Percentiles rank a stretch among this genome's conserved stretches.
phyloP scores from a whole-genome alignment of 2,888 invertebrate genomes.

The Nasonia oneida region DNA sequence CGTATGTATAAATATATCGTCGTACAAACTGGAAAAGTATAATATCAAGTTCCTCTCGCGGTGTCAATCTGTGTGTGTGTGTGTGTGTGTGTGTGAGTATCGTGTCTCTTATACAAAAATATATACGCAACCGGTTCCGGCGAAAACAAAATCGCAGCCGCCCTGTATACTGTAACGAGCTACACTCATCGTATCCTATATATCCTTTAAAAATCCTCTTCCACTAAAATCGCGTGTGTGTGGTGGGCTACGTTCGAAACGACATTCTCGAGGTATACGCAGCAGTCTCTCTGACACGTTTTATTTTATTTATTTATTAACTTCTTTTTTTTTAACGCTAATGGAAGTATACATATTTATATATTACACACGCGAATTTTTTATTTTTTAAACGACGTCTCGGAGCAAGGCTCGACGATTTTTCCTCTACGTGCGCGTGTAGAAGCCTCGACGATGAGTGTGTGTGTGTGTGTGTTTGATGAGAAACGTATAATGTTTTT shows the following conservation, averaged over 20 bases:
- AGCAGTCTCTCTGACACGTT: constrained; percentile 46
- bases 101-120: constrained; percentile 57
- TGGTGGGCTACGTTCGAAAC: constrained; percentile 72
- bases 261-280: constrained; percentile 51
- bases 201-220: neutral
- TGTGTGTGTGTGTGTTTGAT: neutral
- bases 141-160: constrained; percentile 59
- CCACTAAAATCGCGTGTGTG: neutral
- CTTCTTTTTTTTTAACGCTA: constrained; percentile 46
- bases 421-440: constrained; percentile 30
- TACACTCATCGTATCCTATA: constrained; percentile 15
- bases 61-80: neutral
- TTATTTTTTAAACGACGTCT: constrained; percentile 52
- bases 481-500: neutral
- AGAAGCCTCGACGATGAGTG: constrained; percentile 9
- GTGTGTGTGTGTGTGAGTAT: neutral
- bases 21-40: constrained; percentile 50
- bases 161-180: constrained; percentile 54
- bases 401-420: constrained; percentile 53
- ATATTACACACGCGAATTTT: constrained; percentile 22
- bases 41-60: constrained; percentile 45
- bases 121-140: constrained; percentile 55
- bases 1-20: neutral
- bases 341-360: constrained; percentile 66
- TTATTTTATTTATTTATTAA: no score